A percentile compares a stretch with the other conserved stretches of the same genome.
Conservation (phyloP, 2,113 vertebrate genomes). For the Sinocyclocheilus grahami region DNA sequence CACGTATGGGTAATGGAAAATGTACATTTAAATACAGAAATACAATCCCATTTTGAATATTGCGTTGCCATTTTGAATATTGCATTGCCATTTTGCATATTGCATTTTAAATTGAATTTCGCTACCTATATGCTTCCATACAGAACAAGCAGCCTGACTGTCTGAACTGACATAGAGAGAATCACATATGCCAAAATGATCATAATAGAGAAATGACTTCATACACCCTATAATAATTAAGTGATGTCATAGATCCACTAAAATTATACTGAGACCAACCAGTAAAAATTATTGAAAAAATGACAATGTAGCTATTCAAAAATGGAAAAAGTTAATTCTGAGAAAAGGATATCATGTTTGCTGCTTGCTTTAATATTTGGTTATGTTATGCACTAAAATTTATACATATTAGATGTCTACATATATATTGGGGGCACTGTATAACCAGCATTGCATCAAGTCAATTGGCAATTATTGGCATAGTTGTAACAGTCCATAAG, state of each 20-base stretch:
- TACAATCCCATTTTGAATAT: too few species aligned
- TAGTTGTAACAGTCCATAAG: neutral
- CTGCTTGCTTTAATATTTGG: neutral
- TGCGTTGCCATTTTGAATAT: too few species aligned
- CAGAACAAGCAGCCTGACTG: neutral
- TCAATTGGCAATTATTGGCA: neutral
- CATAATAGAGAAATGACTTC: neutral
- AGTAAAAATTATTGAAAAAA: neutral
- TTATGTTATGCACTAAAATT: neutral
- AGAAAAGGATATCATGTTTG: too few species aligned
- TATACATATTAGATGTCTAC: neutral
- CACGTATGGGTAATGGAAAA: too few species aligned
- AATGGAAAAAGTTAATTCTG: neutral
- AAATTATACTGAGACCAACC: neutral
- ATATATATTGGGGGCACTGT: neutral
- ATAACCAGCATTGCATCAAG: neutral
- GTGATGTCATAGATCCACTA: neutral
- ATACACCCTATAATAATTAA: neutral
- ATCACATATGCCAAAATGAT: neutral
- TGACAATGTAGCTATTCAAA: neutral
- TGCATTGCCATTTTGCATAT: too few species aligned
- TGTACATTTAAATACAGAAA: too few species aligned
- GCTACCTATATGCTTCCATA: too few species aligned
- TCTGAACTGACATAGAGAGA: neutral
- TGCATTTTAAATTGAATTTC: too few species aligned